Percentiles rank a stretch among this genome's conserved stretches.
These are phyloP conservation scores for Gnatocerus cornutus DNA, from an alignment of 2,888 invertebrate genomes.

Conservation along the genomic window DNA sequence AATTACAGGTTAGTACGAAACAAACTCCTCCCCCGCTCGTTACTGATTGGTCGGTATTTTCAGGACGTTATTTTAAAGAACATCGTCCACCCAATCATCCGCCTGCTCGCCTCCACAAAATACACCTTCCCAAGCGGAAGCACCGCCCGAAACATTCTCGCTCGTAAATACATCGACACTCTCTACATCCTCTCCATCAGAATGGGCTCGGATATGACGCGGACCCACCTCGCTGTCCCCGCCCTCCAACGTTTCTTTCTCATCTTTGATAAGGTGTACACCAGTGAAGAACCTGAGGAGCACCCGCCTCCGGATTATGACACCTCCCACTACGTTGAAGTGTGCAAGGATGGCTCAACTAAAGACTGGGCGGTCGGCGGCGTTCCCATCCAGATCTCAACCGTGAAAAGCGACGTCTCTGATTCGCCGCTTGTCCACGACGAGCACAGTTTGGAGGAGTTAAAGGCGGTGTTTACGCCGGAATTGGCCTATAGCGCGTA, in stretches of 20 bases:
- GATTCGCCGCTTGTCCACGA: constrained; percentile 53
- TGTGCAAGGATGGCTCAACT: constrained; percentile 76
- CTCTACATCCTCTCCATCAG: constrained; percentile 86
- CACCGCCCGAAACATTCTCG: constrained; percentile 82
- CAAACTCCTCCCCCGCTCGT: background rate
- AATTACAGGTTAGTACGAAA: constrained; percentile 82
- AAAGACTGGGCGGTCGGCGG: constrained; percentile 77
- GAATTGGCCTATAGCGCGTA: constrained; percentile 90
- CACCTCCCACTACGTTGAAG: constrained; percentile 72
- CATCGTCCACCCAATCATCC: constrained; percentile 87
- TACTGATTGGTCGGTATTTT: constrained; percentile 55
- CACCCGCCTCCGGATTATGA: constrained; percentile 15
- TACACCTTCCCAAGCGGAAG: constrained; percentile 88
- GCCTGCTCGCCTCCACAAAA: constrained; percentile 85
- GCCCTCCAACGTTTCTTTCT: constrained; percentile 84
- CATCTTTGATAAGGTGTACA: constrained; percentile 84
- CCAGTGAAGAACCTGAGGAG: constrained; percentile 61
- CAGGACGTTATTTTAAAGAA: constrained; percentile 90
- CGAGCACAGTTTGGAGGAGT: constrained; percentile 80
- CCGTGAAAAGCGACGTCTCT: constrained; percentile 61
- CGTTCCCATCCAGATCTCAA: constrained; percentile 71
- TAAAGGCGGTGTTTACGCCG: constrained; percentile 87
- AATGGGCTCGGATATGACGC: constrained; percentile 85
- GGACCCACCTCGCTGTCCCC: constrained; percentile 82
- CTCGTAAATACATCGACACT: constrained; percentile 87